Evolutionary conservation across 2,797 vertebrate species (phyloP), one percentile per base, ranked within the genome.

Genomic region (Smutsia gigantea): DNA sequence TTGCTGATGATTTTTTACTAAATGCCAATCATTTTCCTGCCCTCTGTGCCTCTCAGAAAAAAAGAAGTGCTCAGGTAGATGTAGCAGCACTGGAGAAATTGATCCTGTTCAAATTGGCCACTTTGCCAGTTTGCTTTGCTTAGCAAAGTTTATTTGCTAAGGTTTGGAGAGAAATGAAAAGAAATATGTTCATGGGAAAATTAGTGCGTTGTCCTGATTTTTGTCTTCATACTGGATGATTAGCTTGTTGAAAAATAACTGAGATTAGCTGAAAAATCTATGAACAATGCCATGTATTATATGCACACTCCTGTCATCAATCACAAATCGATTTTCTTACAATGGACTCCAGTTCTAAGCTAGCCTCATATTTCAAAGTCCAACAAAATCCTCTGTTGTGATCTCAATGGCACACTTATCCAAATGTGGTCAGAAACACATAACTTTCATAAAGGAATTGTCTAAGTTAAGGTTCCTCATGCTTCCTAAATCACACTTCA

Each of bases 1-100:
- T 91, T 86, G 46, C 25, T 55, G n/a, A 72, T 87, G 34, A 63
- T 55, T 69, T 92, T 90, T 87, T 55, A 94, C 90, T 90, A 96
- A 94, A 96, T 74, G 31, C 10, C 68, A 75, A 63, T 85, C 49
- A 72, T 68, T 94, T 64, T 74, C 46, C 82, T 83, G 74, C 69
- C 3, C 42, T 37, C 74, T 46, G 6, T 69, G 69, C 34, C 53
- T 84, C 46, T 68, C 55, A 59, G 49, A 29, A 63, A 74, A 86
- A 94, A 92, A 79, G 39, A 91, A 89, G 57, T 17, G 34, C 27
- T 61, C 4, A 64, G 5, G 19, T 23, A 55, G 51, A 51, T 21
- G 4, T 12, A 75, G 29, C 18, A 23, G 27, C 49, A 7, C 5
- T 37, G 15, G 55, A 57, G 17, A 91, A 90, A 84, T 66, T 61